phyloP scores from a whole-genome alignment of 2,888 invertebrate genomes.

The Spilarctia lutea region DNA sequence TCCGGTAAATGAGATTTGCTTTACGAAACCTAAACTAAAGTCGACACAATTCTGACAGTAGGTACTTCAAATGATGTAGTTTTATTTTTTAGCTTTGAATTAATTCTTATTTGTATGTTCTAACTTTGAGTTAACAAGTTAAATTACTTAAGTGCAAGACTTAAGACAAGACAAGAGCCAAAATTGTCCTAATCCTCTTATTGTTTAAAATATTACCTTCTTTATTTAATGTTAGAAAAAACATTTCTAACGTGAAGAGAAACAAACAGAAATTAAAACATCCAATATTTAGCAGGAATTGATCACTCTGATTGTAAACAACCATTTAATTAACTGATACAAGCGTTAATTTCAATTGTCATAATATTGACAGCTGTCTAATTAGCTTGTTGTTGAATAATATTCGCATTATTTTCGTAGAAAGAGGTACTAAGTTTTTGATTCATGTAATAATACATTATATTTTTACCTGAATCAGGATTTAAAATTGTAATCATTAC shows the following conservation, averaged over 20 bases:
- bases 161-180: no score
- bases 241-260: neutral
- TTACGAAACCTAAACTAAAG: neutral
- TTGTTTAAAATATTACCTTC: neutral
- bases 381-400: conserved; percentile 11
- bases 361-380: conserved; percentile 23
- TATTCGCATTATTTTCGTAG: neutral
- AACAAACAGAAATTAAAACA: neutral
- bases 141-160: no score
- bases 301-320: conserved; percentile 12
- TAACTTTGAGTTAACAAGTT: no score
- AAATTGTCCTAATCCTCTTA: neutral
- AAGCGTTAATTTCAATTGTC: conserved; percentile 18
- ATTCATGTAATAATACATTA: neutral
- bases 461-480: neutral
- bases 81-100: no score
- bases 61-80: no score
- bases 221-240: neutral
- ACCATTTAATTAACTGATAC: conserved; percentile 17
- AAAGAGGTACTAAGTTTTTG: no score
- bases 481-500: conserved; percentile 18
- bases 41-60: neutral
- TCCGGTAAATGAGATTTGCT: neutral
- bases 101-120: no score
- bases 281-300: neutral